Evolutionary conservation across 1,140 invertebrate genomes (phyloP).

Genomic region (Heterodera schachtii): DNA sequence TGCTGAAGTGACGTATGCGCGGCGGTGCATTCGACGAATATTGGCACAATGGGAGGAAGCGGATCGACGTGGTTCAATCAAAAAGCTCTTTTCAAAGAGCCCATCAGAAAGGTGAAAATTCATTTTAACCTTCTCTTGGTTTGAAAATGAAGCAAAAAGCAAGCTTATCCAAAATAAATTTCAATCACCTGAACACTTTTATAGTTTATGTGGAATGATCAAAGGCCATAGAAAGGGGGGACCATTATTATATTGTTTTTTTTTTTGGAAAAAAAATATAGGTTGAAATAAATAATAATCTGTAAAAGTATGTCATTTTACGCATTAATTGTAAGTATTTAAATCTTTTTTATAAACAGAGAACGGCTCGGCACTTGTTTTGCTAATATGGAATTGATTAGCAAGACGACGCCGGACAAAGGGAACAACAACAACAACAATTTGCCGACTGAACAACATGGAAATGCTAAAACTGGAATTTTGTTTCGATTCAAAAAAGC

Average conservation of each 20-base stretch:
- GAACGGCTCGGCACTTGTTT: conserved; percentile 30
- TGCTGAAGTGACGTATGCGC: conserved; percentile 16
- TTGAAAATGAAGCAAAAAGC: no score
- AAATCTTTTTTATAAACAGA: conserved; percentile 17
- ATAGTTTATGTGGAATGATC: no score
- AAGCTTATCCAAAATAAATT: no score
- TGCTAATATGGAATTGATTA: conserved; percentile 30
- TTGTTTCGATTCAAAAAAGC: neutral
- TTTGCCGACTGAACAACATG: neutral
- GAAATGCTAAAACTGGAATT: neutral
- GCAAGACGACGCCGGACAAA: neutral
- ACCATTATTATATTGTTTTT: no score
- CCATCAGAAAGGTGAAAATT: conserved; percentile 22
- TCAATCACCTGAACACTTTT: no score
- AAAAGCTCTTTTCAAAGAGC: conserved; percentile 22
- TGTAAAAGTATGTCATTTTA: no score
- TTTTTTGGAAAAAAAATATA: no score
- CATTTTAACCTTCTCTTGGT: no score
- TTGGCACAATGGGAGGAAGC: conserved; percentile 29
- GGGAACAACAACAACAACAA: neutral
- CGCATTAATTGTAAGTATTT: neutral
- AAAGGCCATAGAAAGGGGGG: no score
- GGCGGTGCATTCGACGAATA: conserved; percentile 16
- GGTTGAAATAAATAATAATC: no score
- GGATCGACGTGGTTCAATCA: conserved; percentile 1